phyloP scores from a whole-genome alignment of 2,888 invertebrate species.

The Caenorhabditis zanzibari region DNA sequence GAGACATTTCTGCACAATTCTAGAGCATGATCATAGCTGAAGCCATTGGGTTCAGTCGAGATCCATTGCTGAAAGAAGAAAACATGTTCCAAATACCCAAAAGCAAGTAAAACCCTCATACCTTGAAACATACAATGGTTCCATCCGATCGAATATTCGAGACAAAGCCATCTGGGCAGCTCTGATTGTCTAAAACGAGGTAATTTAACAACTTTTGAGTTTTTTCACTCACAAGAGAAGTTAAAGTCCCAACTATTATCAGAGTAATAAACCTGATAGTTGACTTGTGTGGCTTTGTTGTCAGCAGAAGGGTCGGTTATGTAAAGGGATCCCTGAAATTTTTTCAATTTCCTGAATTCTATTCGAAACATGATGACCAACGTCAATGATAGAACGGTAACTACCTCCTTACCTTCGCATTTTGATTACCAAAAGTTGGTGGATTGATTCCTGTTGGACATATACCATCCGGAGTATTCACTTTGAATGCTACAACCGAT shows the following conservation, averaged over 20 bases:
- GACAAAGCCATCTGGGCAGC: neutral
- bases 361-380: neutral
- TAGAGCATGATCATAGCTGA: neutral
- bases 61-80: slow-evolving; percentile 6
- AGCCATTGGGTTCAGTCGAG: neutral
- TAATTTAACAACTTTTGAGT: neutral
- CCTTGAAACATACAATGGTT: slow-evolving; percentile 11
- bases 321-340: slow-evolving; percentile 14
- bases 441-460: slow-evolving; percentile 35
- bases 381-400: no score
- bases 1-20: neutral
- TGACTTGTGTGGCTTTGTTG: neutral
- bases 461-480: neutral
- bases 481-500: slow-evolving; percentile 33
- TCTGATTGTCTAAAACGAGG: slow-evolving; percentile 1
- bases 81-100: no score
- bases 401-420: slow-evolving; percentile 10
- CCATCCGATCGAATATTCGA: neutral
- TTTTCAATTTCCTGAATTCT: neutral
- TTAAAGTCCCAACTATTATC: slow-evolving; percentile 7
- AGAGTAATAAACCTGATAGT: neutral
- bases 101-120: no score
- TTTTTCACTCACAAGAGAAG: slow-evolving; percentile 4
- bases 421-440: slow-evolving; percentile 36
- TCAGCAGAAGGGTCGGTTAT: neutral